A percentile compares a stretch with the other conserved stretches of the same genome.
phyloP scores from a whole-genome alignment of 2,797 vertebrate genomes.

The Gymnothorax reevesii region DNA sequence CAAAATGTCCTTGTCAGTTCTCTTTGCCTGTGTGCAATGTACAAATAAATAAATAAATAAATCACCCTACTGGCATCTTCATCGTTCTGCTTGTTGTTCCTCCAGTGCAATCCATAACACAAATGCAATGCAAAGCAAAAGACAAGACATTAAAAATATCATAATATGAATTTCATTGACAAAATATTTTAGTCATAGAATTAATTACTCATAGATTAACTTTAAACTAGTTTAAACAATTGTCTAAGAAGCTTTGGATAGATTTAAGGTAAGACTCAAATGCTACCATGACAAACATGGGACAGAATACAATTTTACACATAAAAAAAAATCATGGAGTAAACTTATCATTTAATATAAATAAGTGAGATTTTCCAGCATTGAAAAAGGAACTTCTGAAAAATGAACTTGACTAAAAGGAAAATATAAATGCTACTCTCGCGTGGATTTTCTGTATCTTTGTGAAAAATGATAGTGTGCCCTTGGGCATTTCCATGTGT shows the following conservation, averaged over 20 bases:
- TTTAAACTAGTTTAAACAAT: constrained; percentile 8
- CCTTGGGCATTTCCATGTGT: constrained; percentile 10
- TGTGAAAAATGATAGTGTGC: neutral
- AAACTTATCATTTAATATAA: constrained; percentile 13
- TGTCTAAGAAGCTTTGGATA: neutral
- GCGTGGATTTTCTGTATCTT: neutral
- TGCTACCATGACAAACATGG: neutral
- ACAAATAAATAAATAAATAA: too few species aligned
- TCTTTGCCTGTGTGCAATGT: too few species aligned
- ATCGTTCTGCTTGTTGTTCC: too few species aligned
- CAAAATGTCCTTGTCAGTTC: too few species aligned
- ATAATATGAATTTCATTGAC: neutral
- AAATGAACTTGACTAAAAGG: neutral
- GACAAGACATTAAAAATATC: neutral
- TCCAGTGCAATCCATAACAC: too few species aligned
- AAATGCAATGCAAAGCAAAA: neutral
- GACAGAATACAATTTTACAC: neutral
- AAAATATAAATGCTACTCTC: constrained; percentile 13
- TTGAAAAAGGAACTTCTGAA: constrained; percentile 5
- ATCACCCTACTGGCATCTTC: too few species aligned
- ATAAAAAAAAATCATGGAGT: neutral
- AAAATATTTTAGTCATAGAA: constrained; percentile 4
- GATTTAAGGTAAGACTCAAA: neutral
- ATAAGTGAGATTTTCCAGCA: constrained; percentile 12
- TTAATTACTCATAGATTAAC: constrained; percentile 9